Percentiles rank a stretch among this genome's conserved stretches.
Conservation (phyloP, 1,140 invertebrate genomes). For the Zaprionus ornatus region DNA sequence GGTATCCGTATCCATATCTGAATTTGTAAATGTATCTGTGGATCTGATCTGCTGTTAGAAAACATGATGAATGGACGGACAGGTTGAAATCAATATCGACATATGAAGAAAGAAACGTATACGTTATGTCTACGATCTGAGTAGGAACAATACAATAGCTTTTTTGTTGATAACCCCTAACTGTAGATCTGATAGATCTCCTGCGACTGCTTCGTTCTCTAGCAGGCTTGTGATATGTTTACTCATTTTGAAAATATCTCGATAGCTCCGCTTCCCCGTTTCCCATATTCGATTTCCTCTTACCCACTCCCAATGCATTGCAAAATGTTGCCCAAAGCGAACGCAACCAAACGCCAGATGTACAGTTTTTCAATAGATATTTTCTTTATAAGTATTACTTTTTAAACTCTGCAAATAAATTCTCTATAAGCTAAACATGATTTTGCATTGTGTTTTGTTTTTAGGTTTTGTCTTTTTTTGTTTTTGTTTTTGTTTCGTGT, state of each 20-base stretch:
- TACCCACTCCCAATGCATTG: slow-evolving; percentile 55
- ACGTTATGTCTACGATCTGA: slow-evolving; percentile 37
- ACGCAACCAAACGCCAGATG: slow-evolving; percentile 30
- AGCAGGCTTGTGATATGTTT: slow-evolving; percentile 64
- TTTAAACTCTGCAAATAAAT: slow-evolving; percentile 59
- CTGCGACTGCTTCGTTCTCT: slow-evolving; percentile 28
- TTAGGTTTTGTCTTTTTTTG: not conserved
- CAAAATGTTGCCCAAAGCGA: slow-evolving; percentile 70
- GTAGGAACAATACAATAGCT: slow-evolving; percentile 68
- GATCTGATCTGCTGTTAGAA: slow-evolving; percentile 32
- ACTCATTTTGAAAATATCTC: not conserved
- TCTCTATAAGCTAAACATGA: slow-evolving; percentile 31
- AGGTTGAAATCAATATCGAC: slow-evolving; percentile 70
- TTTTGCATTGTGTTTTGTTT: slow-evolving; percentile 24
- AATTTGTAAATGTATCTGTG: slow-evolving; percentile 23
- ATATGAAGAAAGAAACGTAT: slow-evolving; percentile 39
- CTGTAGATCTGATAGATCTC: slow-evolving; percentile 16
- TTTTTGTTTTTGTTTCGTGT: slow-evolving; percentile 25
- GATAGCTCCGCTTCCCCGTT: not conserved
- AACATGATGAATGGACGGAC: slow-evolving; percentile 77
- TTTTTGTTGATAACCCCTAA: not conserved
- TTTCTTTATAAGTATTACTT: slow-evolving; percentile 29
- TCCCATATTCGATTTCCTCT: not conserved
- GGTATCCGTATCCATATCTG: slow-evolving; percentile 40
- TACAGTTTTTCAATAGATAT: slow-evolving; percentile 26